Conservation (phyloP, 2,113 vertebrate genomes). For the Chionomys nivalis region DNA sequence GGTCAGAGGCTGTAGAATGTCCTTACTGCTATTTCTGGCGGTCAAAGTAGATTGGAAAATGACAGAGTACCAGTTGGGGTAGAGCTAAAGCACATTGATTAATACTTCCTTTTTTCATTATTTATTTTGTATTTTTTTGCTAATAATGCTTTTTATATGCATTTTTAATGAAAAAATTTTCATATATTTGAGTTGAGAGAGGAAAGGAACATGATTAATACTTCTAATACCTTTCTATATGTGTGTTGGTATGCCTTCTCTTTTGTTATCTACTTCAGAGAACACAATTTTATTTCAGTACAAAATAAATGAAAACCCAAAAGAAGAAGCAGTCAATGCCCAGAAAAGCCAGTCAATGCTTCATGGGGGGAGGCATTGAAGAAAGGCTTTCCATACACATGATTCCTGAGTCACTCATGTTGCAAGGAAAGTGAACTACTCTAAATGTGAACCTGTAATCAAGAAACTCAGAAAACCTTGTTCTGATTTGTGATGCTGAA, state of each 20-base stretch:
- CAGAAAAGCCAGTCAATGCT: conserved; percentile 1
- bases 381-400: not conserved
- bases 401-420: not conserved
- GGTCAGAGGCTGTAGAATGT: not conserved
- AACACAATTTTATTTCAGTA: conserved; percentile 37
- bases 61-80: not conserved
- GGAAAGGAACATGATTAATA: conserved; percentile 37
- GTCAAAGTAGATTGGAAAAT: not conserved
- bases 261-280: conserved; percentile 50
- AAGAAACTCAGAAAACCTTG: not conserved
- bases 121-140: not conserved
- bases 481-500: not conserved
- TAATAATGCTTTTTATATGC: not conserved
- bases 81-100: conserved; percentile 52
- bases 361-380: conserved; percentile 33
- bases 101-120: conserved; percentile 35
- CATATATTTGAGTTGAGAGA: not conserved
- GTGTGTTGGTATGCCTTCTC: conserved; percentile 51
- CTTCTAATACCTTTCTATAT: conserved; percentile 42
- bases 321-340: conserved; percentile 55
- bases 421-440: not conserved
- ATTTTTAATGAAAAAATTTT: not conserved
- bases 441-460: not conserved
- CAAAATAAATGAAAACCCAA: conserved; percentile 52
- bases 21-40: not conserved